Base-by-base conservation (phyloP, 1,140 invertebrate species). In the Pogonus chalceus region DNA sequence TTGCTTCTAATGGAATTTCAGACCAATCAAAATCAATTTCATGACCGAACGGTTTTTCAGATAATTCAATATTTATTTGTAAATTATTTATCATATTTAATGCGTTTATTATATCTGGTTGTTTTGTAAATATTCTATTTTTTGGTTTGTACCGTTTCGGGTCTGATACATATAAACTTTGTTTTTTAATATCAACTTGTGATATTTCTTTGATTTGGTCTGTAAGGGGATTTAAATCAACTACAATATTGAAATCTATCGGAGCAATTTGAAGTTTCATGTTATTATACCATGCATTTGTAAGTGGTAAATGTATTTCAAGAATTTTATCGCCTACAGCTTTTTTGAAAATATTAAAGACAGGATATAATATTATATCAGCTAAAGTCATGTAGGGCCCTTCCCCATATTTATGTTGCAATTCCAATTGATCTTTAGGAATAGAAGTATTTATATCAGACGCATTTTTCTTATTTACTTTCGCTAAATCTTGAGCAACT, bases 301-400 rank as follows among this genome's bases (percentile, higher is more conserved):
- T 82, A n/a, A 83, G 66, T 21, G 88, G 86, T 52, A 90, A 68
- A 52, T 77, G 58, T 14, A 74, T 58, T 57, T 72, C 52, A 59
- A 85, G 72, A 20, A 62, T 65, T 1, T 68, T 58, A 23, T 70
- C 59, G 65, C 47, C 35, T 52, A 77, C 65, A 26, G 72, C 67
- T 60, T 79, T 70, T 52, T 87, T 70, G n/a, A 88, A 70, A 51
- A 85, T 73, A 60, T 82, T 72, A 49, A 87, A 74, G 59, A 81
- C 84, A 1, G 85, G 82, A 67, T 85, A 84, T 55, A 94, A 76
- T 37, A 94, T 79, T 35, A 94, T 64, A 73, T 95, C 92, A 23
- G 92, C 83, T 54, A 96, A 69, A 3, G 89, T 91, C 57, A 95
- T 77, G 56, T 78, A 80, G 1, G 84, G 80, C 1, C 90, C 91